A percentile compares a stretch with the other conserved stretches of the same genome.
Evolutionary conservation across 2,888 invertebrate species (phyloP).

Genomic region (Sylvicola fuscatus): DNA sequence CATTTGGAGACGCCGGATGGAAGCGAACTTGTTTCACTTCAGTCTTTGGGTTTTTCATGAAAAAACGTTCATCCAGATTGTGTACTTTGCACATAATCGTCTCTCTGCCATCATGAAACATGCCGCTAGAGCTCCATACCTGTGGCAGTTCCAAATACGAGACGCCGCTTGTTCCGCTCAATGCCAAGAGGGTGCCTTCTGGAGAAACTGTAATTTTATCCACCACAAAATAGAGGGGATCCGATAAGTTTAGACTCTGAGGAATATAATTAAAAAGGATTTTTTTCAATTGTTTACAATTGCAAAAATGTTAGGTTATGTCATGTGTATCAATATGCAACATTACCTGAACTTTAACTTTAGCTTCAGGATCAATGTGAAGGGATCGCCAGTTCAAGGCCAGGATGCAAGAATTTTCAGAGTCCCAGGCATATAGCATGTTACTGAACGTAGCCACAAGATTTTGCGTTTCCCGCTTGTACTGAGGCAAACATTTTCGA

Average conservation of each 20-base stretch:
- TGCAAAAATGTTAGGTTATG: neutral
- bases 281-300: no score
- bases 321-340: no score
- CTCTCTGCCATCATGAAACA: constrained; percentile 41
- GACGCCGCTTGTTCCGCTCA: constrained; percentile 43
- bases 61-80: constrained; percentile 50
- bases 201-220: constrained; percentile 39
- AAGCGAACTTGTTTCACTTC: constrained; percentile 57
- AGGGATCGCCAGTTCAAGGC: constrained; percentile 32
- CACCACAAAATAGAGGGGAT: constrained; percentile 41
- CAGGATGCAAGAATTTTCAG: constrained; percentile 31
- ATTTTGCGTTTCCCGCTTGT: constrained; percentile 30
- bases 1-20: constrained; percentile 64
- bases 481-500: constrained; percentile 28
- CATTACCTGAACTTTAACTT: constrained; percentile 28
- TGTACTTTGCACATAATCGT: constrained; percentile 48
- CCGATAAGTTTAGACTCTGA: constrained; percentile 41
- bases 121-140: constrained; percentile 41
- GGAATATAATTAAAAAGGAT: constrained; percentile 16
- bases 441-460: constrained; percentile 37
- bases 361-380: constrained; percentile 20
- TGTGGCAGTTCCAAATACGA: constrained; percentile 44
- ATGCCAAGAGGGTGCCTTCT: constrained; percentile 37
- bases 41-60: constrained; percentile 43
- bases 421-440: constrained; percentile 39